Percentiles rank a stretch among this genome's conserved stretches.
These are phyloP conservation scores for Pangasius krempfi DNA, from an alignment of 2,797 vertebrate species.

Conservation along the genomic window DNA sequence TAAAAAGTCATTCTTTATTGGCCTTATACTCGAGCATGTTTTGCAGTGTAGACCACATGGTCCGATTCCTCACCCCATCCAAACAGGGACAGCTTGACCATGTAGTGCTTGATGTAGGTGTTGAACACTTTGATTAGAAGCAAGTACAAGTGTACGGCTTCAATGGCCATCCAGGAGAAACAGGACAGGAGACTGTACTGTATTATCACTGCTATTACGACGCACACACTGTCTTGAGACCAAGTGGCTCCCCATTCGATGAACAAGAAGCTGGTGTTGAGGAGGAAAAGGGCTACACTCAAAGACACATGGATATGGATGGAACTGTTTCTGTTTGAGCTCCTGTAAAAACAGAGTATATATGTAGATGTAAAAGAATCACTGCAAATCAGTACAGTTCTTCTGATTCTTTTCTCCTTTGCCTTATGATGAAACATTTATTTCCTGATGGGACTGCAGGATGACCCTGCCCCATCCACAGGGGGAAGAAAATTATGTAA, in stretches of 20 bases:
- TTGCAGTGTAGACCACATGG: neutral
- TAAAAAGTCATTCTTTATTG: too few species aligned
- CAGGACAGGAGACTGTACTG: slow-evolving; percentile 82
- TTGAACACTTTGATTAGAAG: slow-evolving; percentile 82
- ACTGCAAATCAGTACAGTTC: neutral
- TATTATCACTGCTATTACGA: slow-evolving; percentile 68
- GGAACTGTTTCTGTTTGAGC: slow-evolving; percentile 54
- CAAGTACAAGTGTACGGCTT: slow-evolving; percentile 84
- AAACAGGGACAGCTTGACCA: slow-evolving; percentile 77
- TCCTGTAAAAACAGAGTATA: slow-evolving; percentile 62
- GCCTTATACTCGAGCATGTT: neutral
- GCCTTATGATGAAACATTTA: too few species aligned
- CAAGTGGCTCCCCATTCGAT: slow-evolving; percentile 57
- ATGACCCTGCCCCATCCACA: too few species aligned
- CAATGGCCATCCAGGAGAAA: slow-evolving; percentile 85
- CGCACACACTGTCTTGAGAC: slow-evolving; percentile 58
- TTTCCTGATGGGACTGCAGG: too few species aligned
- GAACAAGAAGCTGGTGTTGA: slow-evolving; percentile 77
- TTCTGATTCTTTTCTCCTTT: neutral
- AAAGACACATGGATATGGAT: slow-evolving; percentile 75
- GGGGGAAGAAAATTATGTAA: neutral
- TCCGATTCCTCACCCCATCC: slow-evolving; percentile 83
- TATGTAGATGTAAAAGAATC: neutral
- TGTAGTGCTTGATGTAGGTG: slow-evolving; percentile 77
- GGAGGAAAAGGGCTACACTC: slow-evolving; percentile 73